phyloP scores from a whole-genome alignment of 2,888 invertebrate genomes.

The Lycophotia porphyrea region DNA sequence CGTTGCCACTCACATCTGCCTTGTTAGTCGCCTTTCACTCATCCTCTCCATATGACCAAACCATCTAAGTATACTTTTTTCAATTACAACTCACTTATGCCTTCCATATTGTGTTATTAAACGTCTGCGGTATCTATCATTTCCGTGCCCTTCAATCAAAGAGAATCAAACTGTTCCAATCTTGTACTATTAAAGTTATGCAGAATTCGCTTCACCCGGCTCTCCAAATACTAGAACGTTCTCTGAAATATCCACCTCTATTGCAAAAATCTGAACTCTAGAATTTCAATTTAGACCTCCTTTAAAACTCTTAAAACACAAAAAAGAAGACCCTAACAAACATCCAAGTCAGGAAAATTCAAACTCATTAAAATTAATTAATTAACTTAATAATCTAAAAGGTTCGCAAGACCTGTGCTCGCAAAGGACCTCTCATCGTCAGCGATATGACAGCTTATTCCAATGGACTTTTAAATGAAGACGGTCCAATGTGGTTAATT shows the following conservation, averaged over 20 bases:
- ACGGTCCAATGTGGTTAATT: constrained; percentile 41
- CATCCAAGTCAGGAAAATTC: constrained; percentile 26
- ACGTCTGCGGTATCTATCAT: neutral
- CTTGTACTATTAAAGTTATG: neutral
- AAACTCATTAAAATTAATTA: constrained; percentile 52
- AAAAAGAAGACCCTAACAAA: constrained; percentile 4
- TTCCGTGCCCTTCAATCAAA: neutral
- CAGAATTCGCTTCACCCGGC: neutral
- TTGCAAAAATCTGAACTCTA: neutral
- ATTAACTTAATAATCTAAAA: constrained; percentile 46
- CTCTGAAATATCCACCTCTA: neutral
- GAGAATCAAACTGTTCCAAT: neutral
- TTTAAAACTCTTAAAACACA: neutral
- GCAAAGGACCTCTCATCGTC: constrained; percentile 42
- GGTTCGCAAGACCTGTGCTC: constrained; percentile 30
- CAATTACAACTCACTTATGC: too few relatives aligned
- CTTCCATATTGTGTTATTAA: neutral
- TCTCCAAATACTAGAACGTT: neutral
- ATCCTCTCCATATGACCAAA: too few relatives aligned
- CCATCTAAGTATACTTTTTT: too few relatives aligned
- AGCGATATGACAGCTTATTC: constrained; percentile 48
- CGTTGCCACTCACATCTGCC: too few relatives aligned
- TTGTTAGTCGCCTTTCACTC: too few relatives aligned
- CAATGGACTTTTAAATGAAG: constrained; percentile 49
- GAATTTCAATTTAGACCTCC: neutral